Conservation (phyloP, 2,113 vertebrate genomes). For the Nothocercus nigrocapillus region DNA sequence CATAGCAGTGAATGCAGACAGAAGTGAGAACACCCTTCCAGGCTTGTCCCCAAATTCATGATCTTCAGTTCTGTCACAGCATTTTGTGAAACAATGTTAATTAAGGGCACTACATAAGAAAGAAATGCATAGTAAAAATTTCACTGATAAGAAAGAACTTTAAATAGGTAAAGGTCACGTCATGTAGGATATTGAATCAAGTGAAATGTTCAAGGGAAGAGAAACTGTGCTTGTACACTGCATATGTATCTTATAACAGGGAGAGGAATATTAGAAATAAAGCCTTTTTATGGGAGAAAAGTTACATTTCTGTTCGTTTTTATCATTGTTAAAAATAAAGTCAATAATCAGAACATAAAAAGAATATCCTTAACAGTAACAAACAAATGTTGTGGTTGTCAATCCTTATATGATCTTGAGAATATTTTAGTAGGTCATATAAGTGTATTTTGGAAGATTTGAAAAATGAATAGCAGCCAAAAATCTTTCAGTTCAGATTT, state of each 20-base stretch:
- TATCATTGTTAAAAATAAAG: background rate
- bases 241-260: background rate
- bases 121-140: background rate
- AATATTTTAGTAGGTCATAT: background rate
- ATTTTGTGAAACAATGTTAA: background rate
- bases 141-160: background rate
- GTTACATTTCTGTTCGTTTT: background rate
- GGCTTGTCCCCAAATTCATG: background rate
- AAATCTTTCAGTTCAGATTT: background rate
- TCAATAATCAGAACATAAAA: background rate
- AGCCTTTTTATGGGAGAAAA: background rate
- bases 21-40: background rate
- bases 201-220: background rate
- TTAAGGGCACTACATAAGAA: fast-evolving
- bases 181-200: background rate
- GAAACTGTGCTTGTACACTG: background rate
- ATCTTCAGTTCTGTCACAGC: background rate
- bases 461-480: background rate
- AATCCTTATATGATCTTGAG: background rate
- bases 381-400: background rate
- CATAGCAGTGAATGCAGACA: background rate
- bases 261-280: background rate
- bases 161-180: fast-evolving
- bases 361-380: background rate
- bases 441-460: background rate